Base-by-base conservation (phyloP, 2,888 invertebrate species). In the Epirrhoe tristata region DNA sequence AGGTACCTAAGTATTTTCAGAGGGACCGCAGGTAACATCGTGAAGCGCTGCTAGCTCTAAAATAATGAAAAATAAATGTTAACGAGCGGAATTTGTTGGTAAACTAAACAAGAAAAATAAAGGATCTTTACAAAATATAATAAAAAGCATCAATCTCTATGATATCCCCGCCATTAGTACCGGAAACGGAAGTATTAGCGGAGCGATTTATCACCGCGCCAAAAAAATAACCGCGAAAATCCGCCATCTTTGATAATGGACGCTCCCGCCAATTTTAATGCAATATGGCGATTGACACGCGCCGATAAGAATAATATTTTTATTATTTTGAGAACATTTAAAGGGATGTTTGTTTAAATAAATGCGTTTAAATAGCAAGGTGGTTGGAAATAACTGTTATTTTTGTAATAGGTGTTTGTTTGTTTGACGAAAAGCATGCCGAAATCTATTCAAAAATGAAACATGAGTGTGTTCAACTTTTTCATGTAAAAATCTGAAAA, bases 141-240 rank as follows among this genome's bases (percentile, higher is more conserved):
- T 55, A 62, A 64, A 60, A 66, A 81, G 81, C 81, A 81, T 74
- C 75, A 76, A 74, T 75, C 72, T 70, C 71, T 60, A 65, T 68
- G 71, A 64, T 71, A 71, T 72, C 70, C 81, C 81, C 75, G 76
- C 78, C 81, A 80, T 80, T 78, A 72, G 67, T 69, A 69, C 78
- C 84, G 89, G 88, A 89, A 79, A 72, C 84, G 90, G 90, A 90
- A 84, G 84, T 83, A 82, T 85, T 83, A 77, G 73, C 79, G 78
- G 78, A 80, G 78, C 83, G 80, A 88, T 89, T 84, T 82, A 86
- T 89, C 86, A 86, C 85, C 66, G 70, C 64, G 67, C 60, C 57
- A 79, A 83, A 83, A 84, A 85, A 79, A 78, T 73, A 77, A 76
- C 72, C 73, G 74, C 77, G 76, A 81, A 82, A 81, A 80, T 76